phyloP scores from a whole-genome alignment of 2,888 invertebrate genomes.

The Sarcophaga caerulescens region DNA sequence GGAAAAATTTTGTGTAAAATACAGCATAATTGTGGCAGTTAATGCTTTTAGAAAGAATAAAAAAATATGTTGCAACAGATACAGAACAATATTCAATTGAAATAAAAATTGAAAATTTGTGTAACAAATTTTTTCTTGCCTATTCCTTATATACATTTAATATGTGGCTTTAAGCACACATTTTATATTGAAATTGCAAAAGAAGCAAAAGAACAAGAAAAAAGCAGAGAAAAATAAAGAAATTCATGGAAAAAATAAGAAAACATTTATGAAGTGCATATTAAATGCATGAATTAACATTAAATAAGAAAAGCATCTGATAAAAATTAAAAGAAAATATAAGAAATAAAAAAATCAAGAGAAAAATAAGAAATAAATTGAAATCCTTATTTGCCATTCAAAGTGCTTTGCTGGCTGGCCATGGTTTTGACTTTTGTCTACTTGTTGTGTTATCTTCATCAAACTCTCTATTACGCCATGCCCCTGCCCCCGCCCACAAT shows the following conservation, averaged over 20 bases:
- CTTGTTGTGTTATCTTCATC: too few relatives aligned
- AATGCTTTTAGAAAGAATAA: too few relatives aligned
- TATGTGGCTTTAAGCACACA: conserved; percentile 24
- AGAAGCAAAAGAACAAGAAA: not conserved
- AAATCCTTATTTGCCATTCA: not conserved
- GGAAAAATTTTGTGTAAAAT: too few relatives aligned
- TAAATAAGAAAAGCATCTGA: conserved; percentile 8
- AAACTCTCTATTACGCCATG: too few relatives aligned
- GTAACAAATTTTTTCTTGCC: too few relatives aligned
- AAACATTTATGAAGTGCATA: conserved; percentile 48
- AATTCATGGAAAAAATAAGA: too few relatives aligned
- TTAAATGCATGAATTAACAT: conserved; percentile 57
- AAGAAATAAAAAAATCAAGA: not conserved
- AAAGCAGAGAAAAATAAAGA: conserved; percentile 22
- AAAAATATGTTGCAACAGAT: too few relatives aligned
- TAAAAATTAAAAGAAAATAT: too few relatives aligned
- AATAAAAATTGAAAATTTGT: too few relatives aligned
- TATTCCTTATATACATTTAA: not conserved
- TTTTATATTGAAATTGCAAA: conserved; percentile 19
- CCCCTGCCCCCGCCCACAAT: too few relatives aligned
- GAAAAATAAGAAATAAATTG: conserved; percentile 4
- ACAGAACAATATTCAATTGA: too few relatives aligned
- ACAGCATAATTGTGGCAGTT: too few relatives aligned
- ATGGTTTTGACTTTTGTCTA: not conserved
- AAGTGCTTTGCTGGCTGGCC: not conserved